A percentile compares a stretch with the other conserved stretches of the same genome.
phyloP scores from a whole-genome alignment of 2,797 vertebrate species.

The Stomatorhinus walkeri region DNA sequence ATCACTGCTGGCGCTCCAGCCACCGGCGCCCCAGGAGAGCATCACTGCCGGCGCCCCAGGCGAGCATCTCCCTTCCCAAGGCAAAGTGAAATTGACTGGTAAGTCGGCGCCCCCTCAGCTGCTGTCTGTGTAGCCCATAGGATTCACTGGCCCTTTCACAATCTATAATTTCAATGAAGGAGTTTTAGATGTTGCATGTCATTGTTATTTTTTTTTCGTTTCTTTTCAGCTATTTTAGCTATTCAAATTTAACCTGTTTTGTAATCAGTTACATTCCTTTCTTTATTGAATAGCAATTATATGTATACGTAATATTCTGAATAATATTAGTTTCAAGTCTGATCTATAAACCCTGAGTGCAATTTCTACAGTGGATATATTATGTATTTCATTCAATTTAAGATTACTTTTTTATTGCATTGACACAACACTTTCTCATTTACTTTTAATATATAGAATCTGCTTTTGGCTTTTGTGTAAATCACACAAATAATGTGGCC shows the following conservation, averaged over 20 bases:
- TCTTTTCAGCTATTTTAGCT: neutral
- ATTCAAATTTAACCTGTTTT: neutral
- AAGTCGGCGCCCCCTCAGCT: neutral
- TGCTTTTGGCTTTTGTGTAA: neutral
- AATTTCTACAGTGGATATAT: neutral
- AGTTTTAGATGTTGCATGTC: neutral
- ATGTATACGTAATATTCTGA: neutral
- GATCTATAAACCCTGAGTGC: neutral
- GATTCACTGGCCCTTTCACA: neutral
- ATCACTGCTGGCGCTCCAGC: neutral
- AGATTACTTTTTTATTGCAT: neutral
- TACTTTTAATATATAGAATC: neutral
- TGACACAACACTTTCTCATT: neutral
- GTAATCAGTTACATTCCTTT: neutral
- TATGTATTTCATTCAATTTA: neutral
- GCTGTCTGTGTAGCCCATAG: neutral
- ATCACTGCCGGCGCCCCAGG: no score
- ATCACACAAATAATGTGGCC: neutral
- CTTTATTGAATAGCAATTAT: neutral
- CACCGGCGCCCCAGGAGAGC: no score
- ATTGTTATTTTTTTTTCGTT: neutral
- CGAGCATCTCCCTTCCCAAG: neutral
- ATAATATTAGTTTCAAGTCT: neutral
- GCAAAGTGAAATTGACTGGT: neutral
- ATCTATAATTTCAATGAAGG: neutral